Conservation (phyloP, 2,888 invertebrate species). For the Dione juno region DNA sequence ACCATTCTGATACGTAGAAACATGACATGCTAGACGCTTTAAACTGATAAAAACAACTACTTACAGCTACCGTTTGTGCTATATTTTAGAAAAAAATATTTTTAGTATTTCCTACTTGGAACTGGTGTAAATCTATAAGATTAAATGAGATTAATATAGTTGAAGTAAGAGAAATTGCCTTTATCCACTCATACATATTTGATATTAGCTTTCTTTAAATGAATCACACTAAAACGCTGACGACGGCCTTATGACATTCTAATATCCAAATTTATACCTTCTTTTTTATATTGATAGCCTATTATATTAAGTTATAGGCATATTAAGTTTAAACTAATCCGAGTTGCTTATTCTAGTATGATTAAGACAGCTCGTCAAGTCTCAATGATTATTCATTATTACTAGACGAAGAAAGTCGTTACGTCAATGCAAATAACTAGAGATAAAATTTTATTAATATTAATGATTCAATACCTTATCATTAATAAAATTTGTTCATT, state of each 20-base stretch:
- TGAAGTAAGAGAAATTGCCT: neutral
- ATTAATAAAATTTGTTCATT: slow-evolving; percentile 2
- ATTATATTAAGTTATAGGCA: neutral
- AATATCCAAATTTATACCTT: neutral
- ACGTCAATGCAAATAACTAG: neutral
- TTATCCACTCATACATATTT: neutral
- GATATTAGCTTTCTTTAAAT: too few relatives aligned
- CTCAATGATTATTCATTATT: neutral
- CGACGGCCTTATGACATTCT: neutral
- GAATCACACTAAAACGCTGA: too few relatives aligned
- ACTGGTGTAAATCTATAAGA: neutral
- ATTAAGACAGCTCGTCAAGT: neutral
- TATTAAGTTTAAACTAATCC: too few relatives aligned
- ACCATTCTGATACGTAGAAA: slow-evolving; percentile 20
- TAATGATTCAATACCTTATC: neutral
- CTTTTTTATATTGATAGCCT: neutral
- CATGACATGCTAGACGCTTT: slow-evolving; percentile 21
- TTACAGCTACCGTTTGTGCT: neutral
- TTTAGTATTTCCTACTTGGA: neutral
- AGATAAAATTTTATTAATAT: slow-evolving; percentile 5
- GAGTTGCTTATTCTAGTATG: neutral
- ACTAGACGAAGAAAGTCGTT: neutral
- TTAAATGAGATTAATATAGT: neutral
- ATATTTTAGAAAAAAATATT: neutral
- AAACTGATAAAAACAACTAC: neutral